Conservation (phyloP, 2,888 invertebrate species). For the Pediacus dermestoides region DNA sequence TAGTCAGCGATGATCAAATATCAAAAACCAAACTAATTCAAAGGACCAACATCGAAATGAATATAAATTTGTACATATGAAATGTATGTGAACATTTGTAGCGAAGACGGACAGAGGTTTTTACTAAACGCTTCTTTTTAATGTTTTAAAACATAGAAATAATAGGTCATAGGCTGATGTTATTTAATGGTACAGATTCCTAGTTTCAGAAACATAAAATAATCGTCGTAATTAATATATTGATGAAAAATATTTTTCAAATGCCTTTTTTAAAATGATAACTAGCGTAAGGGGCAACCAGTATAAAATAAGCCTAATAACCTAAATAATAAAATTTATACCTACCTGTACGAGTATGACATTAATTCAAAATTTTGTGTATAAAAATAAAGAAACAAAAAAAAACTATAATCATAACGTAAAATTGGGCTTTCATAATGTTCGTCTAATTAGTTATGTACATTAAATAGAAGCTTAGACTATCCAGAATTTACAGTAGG, state of each 20-base stretch:
- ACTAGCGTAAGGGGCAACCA: conserved; percentile 14
- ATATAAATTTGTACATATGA: conserved; percentile 21
- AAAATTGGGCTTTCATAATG: conserved; percentile 37
- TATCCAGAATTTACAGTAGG: too few species aligned
- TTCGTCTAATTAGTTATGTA: conserved; percentile 33
- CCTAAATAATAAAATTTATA: conserved; percentile 21
- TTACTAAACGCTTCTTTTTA: conserved; percentile 41
- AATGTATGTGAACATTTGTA: conserved; percentile 17
- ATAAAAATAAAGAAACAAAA: conserved; percentile 8
- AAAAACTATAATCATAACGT: conserved; percentile 23
- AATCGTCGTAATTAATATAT: conserved; percentile 33
- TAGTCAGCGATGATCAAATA: conserved; percentile 39
- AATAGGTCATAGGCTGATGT: conserved; percentile 24
- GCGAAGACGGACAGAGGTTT: too few species aligned
- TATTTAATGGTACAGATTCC: conserved; percentile 45
- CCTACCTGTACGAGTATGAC: conserved; percentile 16
- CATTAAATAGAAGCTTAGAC: too few species aligned
- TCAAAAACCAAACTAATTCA: conserved; percentile 16
- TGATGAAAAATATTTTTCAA: conserved; percentile 44
- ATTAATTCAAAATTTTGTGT: conserved; percentile 3
- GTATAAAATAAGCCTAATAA: conserved; percentile 17
- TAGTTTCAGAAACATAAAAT: conserved; percentile 39
- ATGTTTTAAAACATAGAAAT: conserved; percentile 31
- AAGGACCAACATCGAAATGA: conserved; percentile 45
- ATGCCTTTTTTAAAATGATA: conserved; percentile 44